Conservation (phyloP, 2,888 invertebrate species). For the Alitta virens region DNA sequence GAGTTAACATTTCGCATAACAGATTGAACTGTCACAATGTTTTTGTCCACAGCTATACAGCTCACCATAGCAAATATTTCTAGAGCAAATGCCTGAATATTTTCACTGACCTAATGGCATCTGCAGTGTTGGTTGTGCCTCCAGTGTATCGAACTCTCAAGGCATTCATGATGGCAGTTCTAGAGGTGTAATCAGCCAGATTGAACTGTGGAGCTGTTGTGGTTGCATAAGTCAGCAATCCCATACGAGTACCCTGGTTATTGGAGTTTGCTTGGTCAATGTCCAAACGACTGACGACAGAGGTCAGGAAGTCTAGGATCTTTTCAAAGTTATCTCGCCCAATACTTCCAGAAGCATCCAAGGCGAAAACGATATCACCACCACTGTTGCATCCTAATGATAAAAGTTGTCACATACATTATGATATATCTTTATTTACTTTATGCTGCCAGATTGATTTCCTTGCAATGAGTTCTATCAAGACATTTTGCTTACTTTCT, state of each 20-base stretch:
- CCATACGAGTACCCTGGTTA: slow-evolving; percentile 12
- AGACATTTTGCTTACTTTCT: slow-evolving; percentile 2
- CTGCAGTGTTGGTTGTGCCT: slow-evolving; percentile 21
- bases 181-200: slow-evolving; percentile 12
- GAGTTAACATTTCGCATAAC: too few species aligned
- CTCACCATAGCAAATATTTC: too few species aligned
- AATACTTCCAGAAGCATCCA: slow-evolving; percentile 49
- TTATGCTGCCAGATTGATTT: too few species aligned
- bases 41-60: too few species aligned
- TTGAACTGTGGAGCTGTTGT: slow-evolving; percentile 19
- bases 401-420: too few species aligned
- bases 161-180: not conserved
- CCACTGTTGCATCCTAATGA: slow-evolving; percentile 33
- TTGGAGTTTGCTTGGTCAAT: not conserved
- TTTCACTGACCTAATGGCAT: slow-evolving; percentile 15
- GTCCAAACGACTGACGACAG: slow-evolving; percentile 34
- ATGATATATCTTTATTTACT: too few species aligned
- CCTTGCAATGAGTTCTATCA: too few species aligned
- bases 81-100: too few species aligned
- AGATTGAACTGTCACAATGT: too few species aligned
- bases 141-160: slow-evolving; percentile 17
- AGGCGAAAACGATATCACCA: slow-evolving; percentile 44
- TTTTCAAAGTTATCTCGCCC: slow-evolving; percentile 43
- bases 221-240: slow-evolving; percentile 28
- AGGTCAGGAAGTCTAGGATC: slow-evolving; percentile 42